Conservation (phyloP, 2,888 invertebrate species). For the Troides oblongomaculatus region DNA sequence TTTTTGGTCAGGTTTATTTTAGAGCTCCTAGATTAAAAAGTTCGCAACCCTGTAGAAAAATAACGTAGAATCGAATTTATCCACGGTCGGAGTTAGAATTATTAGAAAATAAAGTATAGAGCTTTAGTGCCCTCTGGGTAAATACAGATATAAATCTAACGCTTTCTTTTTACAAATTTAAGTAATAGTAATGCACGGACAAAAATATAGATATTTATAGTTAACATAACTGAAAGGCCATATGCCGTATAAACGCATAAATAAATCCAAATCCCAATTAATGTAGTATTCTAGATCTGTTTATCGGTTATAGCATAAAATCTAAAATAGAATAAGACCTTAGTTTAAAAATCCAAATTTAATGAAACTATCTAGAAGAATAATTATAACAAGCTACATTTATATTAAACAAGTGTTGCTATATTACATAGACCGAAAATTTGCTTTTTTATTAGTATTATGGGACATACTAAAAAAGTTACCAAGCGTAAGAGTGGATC, state of each 20-base stretch:
- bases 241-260: too few species aligned
- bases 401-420: neutral
- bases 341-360: too few species aligned
- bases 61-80: slow-evolving; percentile 12
- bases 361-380: neutral
- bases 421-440: neutral
- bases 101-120: neutral
- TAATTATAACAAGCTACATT: neutral
- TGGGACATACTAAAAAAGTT: neutral
- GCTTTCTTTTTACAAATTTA: neutral
- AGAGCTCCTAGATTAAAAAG: too few species aligned
- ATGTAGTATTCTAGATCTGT: too few species aligned
- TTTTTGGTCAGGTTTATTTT: too few species aligned
- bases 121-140: neutral
- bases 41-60: neutral
- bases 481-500: neutral
- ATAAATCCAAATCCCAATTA: too few species aligned
- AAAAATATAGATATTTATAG: neutral
- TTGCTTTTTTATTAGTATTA: neutral
- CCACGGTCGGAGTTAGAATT: neutral
- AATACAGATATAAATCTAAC: neutral
- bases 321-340: too few species aligned
- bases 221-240: neutral
- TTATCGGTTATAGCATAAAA: too few species aligned
- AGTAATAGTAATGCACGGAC: neutral